Base-by-base conservation (phyloP, 2,113 vertebrate genomes). In the Phocoena sinus region DNA sequence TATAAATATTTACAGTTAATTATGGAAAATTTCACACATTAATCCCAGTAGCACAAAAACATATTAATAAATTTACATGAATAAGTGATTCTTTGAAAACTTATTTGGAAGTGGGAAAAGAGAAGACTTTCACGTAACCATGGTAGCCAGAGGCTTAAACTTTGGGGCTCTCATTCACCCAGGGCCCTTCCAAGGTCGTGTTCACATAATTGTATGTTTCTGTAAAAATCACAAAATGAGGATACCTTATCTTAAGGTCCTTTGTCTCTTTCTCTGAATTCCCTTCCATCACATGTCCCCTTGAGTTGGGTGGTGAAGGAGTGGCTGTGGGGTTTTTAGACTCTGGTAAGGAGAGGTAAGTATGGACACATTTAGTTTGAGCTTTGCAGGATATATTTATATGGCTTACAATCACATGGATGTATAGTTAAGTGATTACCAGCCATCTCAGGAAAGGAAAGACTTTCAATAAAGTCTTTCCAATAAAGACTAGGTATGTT, bases 1-100 rank as follows among this genome's bases (percentile, higher is more conserved):
- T 74, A 83, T 94, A 97, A 98, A 97, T 87, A 96, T 96, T 96
- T 97, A 83, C 36, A 92, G 41, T 92, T 97, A 95, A 97, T 95
- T 92, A 92, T 76, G 36, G 56, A 83, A 93, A 92, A 14, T 63
- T 96, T 96, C 33, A 90, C 71, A 92, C 67, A 94, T 95, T 87
- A 88, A 91, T 58, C 73, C 36, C 38, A 89, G 7, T 44, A 90
- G 68, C 13, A 38, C 67, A 36, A 80, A 97, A 95, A 77, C 77
- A 76, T 58, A 89, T 93, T 97, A 94, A 89, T 95, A 95, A 86
- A 95, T 96, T 97, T 95, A 63, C 56, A 89, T 94, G 92, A 70
- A 87, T 84, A 89, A 56, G 26, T 73, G 31, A 91, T 6, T 84
- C 36, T 94, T 81, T 80, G 31, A 70, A 94, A 84, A 92, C n/a